These are phyloP conservation scores for Otis tarda DNA, from an alignment of 2,113 vertebrate species.

Conservation along the genomic window DNA sequence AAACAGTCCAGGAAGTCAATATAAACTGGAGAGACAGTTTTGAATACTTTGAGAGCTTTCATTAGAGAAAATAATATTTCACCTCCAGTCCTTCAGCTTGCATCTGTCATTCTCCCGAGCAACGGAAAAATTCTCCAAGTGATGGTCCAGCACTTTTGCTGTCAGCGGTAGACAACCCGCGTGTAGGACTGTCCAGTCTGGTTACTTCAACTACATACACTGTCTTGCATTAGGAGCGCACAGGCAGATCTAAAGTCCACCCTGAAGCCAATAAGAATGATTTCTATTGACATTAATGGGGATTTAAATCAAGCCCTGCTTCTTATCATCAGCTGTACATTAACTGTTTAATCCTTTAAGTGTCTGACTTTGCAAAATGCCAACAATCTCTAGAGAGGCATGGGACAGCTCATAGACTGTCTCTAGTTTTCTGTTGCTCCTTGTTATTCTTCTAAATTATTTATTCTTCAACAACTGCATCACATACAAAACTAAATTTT, in stretches of 20 bases:
- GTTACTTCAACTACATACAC: background rate
- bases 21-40: background rate
- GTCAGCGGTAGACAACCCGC: background rate
- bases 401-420: rapidly evolving
- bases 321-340: background rate
- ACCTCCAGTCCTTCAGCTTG: background rate
- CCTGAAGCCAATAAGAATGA: background rate
- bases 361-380: background rate
- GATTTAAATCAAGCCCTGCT: background rate
- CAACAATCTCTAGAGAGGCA: background rate
- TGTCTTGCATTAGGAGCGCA: background rate
- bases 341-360: background rate
- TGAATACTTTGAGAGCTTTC: background rate
- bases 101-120: background rate
- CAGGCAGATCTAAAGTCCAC: background rate
- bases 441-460: background rate
- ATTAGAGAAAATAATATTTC: background rate
- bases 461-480: background rate
- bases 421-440: background rate
- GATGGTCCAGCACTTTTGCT: background rate
- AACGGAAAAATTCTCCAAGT: background rate
- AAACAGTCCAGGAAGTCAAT: background rate
- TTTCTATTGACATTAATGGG: background rate
- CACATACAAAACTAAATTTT: background rate
- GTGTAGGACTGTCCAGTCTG: background rate